Evolutionary conservation across 1,140 invertebrate species (phyloP).

Genomic region (Pissodes strobi): DNA sequence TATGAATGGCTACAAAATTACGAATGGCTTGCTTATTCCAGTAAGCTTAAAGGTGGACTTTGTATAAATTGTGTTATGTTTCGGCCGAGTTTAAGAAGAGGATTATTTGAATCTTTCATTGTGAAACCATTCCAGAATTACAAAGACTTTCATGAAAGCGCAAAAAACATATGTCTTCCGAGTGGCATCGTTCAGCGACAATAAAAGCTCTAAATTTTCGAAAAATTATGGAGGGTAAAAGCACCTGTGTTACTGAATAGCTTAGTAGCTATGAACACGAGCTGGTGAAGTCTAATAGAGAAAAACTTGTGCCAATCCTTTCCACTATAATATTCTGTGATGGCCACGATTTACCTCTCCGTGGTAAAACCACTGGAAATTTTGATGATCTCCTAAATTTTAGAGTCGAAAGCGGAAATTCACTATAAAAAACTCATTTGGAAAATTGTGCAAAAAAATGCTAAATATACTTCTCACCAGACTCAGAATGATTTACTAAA

Average conservation of each 20-base stretch:
- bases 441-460: slow-evolving; percentile 11
- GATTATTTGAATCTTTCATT: neutral
- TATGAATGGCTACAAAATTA: slow-evolving; percentile 8
- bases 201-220: slow-evolving; percentile 2
- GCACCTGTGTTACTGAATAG: slow-evolving; percentile 2
- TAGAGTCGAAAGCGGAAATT: slow-evolving; percentile 16
- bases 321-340: slow-evolving; percentile 13
- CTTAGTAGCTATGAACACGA: slow-evolving; percentile 7
- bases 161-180: slow-evolving; percentile 3
- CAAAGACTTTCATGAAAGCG: neutral
- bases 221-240: slow-evolving; percentile 3
- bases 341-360: slow-evolving; percentile 7
- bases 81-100: neutral
- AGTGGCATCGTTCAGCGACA: slow-evolving; percentile 13
- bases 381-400: slow-evolving; percentile 25
- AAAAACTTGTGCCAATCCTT: neutral
- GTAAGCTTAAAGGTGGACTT: slow-evolving; percentile 6
- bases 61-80: too few species aligned
- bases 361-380: slow-evolving; percentile 10
- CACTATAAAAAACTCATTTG: slow-evolving; percentile 8
- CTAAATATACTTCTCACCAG: slow-evolving; percentile 17
- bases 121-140: slow-evolving; percentile 4
- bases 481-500: slow-evolving; percentile 27
- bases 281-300: neutral
- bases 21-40: slow-evolving; percentile 10